A percentile compares a stretch with the other conserved stretches of the same genome.
phyloP scores from a whole-genome alignment of 2,797 vertebrate genomes.

The Dromococcyx pavoninus region DNA sequence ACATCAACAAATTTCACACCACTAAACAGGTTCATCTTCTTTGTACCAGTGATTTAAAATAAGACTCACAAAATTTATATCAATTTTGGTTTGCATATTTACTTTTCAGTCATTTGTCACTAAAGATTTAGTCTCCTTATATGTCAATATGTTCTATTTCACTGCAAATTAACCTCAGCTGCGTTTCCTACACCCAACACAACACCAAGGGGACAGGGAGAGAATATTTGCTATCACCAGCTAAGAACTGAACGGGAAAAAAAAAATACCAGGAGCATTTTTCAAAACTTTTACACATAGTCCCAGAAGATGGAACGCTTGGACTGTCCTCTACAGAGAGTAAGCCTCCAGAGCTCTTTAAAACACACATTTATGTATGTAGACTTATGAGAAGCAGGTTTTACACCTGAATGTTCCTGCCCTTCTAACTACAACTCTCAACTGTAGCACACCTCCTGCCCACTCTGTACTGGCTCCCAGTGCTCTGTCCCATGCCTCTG shows the following conservation, averaged over 20 bases:
- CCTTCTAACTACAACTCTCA: not conserved
- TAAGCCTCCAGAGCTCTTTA: not conserved
- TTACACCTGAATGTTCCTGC: not conserved
- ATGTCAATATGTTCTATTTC: not conserved
- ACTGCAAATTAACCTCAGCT: not conserved
- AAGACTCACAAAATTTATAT: not conserved
- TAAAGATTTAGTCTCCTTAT: not conserved
- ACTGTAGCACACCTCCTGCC: not conserved
- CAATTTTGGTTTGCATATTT: not conserved
- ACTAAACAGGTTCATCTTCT: not conserved
- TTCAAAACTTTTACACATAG: not conserved
- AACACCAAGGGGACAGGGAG: not conserved
- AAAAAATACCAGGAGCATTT: not conserved
- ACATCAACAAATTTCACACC: not conserved
- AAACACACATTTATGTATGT: not conserved
- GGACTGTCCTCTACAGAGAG: not conserved
- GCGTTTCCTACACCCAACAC: not conserved
- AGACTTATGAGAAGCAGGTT: not conserved
- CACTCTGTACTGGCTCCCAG: not conserved
- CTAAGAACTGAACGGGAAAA: not conserved
- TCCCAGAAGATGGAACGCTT: not conserved
- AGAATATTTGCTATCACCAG: not conserved
- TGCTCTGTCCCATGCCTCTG: not conserved
- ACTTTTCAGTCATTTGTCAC: not conserved
- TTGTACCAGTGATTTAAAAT: not conserved